Evolutionary conservation across 2,113 vertebrate species (phyloP), one percentile per base, ranked within the genome.

Genomic region (Chaenogobius annularis): DNA sequence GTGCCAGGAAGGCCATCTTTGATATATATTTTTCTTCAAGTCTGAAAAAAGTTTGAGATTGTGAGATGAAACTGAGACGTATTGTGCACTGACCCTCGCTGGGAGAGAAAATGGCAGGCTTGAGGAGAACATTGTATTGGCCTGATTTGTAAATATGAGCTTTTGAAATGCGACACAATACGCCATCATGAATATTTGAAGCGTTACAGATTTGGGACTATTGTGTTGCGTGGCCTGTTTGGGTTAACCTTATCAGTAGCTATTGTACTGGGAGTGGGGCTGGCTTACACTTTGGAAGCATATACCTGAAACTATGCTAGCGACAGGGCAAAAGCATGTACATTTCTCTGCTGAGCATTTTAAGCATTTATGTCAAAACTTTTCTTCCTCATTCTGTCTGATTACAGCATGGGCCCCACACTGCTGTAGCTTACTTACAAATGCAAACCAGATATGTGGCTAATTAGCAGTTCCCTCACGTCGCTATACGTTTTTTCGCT

Each of bases 31-130:
- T 68, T 52, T 17, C 88, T 90, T 74, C 87, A 92, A 89, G 90
- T 91, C 90, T 92, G 88, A 91, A 91, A 92, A 90, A 92, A 92
- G 90, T 93, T 93, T 90, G 55, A 87, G 86, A 93, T 87, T 79
- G 83, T 85, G 89, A 84, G 72, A 87, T 89, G 76, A 87, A 88
- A 90, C 81, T 35, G 78, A 84, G 81, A 88, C 70, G 83, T 81
- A 90, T 90, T 92, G 92, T 89, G 83, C 78, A 37, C 17, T 80
- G 75, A 90, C 86, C 85, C 87, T 89, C 72, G 73, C 86, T 83
- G 83, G 61, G 81, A 80, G 83, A 85, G 80, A 87, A 90, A 93
- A 89, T 87, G 86, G 72, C 75, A 86, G 88, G 80, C 79, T 87
- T 77, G 73, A 64, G 44, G 67, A 83, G 72, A 76, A 82, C 68